These are phyloP conservation scores for Hybognathus amarus DNA, from an alignment of 2,797 vertebrate species.

Conservation along the genomic window DNA sequence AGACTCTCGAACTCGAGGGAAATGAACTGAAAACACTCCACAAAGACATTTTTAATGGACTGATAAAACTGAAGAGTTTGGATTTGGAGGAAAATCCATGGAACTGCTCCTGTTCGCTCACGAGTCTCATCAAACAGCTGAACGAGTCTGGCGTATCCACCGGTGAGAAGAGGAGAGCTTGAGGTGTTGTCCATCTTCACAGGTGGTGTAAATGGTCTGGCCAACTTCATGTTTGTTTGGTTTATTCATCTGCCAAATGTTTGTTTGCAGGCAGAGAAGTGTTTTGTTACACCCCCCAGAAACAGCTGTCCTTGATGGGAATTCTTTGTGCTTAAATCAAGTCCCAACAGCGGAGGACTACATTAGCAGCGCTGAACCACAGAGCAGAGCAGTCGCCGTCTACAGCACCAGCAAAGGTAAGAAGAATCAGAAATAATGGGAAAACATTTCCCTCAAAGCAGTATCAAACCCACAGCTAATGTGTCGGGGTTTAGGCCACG, in stretches of 20 bases:
- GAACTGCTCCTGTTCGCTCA: constrained; percentile 82
- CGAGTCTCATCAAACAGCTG: constrained; percentile 71
- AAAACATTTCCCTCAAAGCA: background rate
- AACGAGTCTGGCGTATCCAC: constrained; percentile 66
- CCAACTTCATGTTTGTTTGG: background rate
- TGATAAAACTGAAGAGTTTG: constrained; percentile 66
- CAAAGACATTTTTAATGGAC: constrained; percentile 60
- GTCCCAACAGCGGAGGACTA: background rate
- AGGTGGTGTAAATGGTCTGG: background rate
- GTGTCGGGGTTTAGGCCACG: too few relatives aligned
- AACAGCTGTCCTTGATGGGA: constrained; percentile 35
- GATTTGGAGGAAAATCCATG: constrained; percentile 83
- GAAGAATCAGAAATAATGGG: background rate
- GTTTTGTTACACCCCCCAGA: constrained; percentile 43
- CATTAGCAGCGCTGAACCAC: background rate
- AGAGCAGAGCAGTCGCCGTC: background rate
- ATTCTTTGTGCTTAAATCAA: background rate
- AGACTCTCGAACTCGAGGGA: constrained; percentile 70
- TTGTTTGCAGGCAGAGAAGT: constrained; percentile 15
- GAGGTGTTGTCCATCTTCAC: background rate
- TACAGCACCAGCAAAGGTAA: constrained; percentile 52
- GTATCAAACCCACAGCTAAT: background rate
- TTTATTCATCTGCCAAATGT: background rate
- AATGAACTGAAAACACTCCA: constrained; percentile 68
- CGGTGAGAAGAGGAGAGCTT: constrained; percentile 70